Evolutionary conservation across 2,888 invertebrate species (phyloP).

Genomic region (Petrolisthes manimaculis): DNA sequence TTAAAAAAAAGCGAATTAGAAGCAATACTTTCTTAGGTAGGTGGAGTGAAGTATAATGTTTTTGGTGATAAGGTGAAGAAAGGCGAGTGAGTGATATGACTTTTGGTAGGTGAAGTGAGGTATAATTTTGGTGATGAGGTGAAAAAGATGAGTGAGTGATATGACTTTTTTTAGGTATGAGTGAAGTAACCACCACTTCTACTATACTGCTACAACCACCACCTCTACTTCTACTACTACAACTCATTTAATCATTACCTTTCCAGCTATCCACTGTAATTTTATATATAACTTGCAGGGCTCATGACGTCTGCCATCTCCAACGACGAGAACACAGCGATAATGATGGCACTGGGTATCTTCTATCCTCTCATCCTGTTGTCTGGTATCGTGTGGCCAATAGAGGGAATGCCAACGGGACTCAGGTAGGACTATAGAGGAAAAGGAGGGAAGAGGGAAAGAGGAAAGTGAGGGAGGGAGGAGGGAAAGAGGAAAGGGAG

Average conservation of each 20-base stretch:
- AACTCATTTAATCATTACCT: no score
- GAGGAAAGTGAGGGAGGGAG: neutral
- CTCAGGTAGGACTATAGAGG: conserved; percentile 51
- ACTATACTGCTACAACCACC: no score
- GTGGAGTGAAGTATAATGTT: no score
- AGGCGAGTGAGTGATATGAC: neutral
- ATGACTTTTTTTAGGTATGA: neutral
- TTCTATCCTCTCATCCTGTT: conserved; percentile 88
- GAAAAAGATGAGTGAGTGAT: neutral
- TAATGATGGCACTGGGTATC: conserved; percentile 86
- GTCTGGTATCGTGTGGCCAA: conserved; percentile 75
- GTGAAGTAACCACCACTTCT: no score
- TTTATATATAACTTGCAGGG: conserved; percentile 30
- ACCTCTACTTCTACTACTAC: no score
- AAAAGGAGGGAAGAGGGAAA: neutral
- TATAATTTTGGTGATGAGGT: neutral
- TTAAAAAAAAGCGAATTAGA: no score
- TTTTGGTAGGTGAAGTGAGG: neutral
- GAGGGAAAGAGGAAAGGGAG: no score
- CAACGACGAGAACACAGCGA: conserved; percentile 86
- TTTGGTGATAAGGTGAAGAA: neutral
- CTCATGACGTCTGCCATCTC: conserved; percentile 70
- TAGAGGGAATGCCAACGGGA: conserved; percentile 63
- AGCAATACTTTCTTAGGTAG: no score
- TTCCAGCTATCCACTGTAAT: no score